phyloP scores from a whole-genome alignment of 2,888 invertebrate species.

The Caenorhabditis sp. region DNA sequence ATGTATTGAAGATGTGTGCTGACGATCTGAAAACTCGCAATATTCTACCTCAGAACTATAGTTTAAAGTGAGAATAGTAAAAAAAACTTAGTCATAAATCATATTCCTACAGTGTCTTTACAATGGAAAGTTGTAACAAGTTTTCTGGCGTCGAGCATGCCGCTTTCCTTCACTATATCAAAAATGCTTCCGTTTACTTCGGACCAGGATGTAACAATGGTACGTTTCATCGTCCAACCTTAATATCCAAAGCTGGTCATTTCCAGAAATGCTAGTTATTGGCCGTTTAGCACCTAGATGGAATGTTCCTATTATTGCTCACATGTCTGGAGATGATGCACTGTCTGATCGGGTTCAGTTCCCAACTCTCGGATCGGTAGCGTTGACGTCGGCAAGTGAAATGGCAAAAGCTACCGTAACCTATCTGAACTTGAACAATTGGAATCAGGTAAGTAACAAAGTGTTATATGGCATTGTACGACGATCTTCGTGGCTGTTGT shows the following conservation, averaged over 20 bases:
- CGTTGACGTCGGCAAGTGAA: constrained; percentile 82
- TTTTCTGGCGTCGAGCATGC: constrained; percentile 82
- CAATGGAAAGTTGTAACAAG: constrained; percentile 81
- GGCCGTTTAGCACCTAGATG: constrained; percentile 82
- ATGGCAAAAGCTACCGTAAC: constrained; percentile 82
- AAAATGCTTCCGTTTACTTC: constrained; percentile 82
- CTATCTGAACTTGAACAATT: constrained; percentile 80
- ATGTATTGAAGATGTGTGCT: constrained; percentile 75
- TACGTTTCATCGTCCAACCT: too few relatives aligned
- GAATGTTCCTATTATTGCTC: constrained; percentile 83
- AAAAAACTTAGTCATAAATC: neutral
- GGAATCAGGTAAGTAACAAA: constrained; percentile 77
- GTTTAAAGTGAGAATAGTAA: constrained; percentile 60
- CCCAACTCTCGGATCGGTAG: constrained; percentile 82
- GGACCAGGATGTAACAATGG: constrained; percentile 83
- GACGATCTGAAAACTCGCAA: constrained; percentile 73
- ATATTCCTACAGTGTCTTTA: constrained; percentile 74
- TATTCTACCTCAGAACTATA: constrained; percentile 74
- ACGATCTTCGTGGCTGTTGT: too few relatives aligned
- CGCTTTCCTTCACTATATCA: constrained; percentile 81
- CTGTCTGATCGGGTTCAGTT: constrained; percentile 79
- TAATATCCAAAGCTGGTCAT: neutral
- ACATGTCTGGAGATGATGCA: constrained; percentile 82
- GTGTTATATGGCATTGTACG: too few relatives aligned
- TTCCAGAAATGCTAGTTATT: constrained; percentile 82